Conservation (phyloP, 2,888 invertebrate species). For the Azorinus chamasolen region DNA sequence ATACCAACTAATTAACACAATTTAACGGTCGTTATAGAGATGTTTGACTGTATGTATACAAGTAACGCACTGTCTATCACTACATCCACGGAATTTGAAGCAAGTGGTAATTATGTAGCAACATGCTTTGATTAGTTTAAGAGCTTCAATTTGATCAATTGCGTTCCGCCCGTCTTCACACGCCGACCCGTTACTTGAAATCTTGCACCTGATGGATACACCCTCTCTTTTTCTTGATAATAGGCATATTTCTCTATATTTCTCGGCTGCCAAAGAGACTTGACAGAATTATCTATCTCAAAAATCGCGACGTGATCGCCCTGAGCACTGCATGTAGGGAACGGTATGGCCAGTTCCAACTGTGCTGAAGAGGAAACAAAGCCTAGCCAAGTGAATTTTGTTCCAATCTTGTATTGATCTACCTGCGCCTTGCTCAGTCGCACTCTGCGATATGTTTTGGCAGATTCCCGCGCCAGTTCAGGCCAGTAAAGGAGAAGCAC, state of each 20-base stretch:
- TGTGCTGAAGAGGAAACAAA: conserved; percentile 59
- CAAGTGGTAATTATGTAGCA: no score
- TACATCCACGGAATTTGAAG: no score
- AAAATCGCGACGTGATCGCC: conserved; percentile 44
- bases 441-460: conserved; percentile 57
- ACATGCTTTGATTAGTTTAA: no score
- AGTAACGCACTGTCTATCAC: no score
- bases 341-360: conserved; percentile 37
- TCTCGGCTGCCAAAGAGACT: conserved; percentile 51
- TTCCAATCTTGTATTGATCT: conserved; percentile 46
- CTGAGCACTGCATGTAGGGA: conserved; percentile 51
- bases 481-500: conserved; percentile 59
- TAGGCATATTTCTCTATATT: conserved; percentile 58
- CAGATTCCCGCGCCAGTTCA: conserved; percentile 33
- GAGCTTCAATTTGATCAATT: no score
- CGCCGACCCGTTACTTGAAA: conserved; percentile 37
- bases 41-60: no score
- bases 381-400: conserved; percentile 56
- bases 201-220: conserved; percentile 61
- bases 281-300: conserved; percentile 48
- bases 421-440: conserved; percentile 32
- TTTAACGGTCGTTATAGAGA: no score
- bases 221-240: conserved; percentile 58
- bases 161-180: neutral
- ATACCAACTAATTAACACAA: no score